phyloP scores from a whole-genome alignment of 2,113 vertebrate genomes.

The Leucoraja erinaceus region DNA sequence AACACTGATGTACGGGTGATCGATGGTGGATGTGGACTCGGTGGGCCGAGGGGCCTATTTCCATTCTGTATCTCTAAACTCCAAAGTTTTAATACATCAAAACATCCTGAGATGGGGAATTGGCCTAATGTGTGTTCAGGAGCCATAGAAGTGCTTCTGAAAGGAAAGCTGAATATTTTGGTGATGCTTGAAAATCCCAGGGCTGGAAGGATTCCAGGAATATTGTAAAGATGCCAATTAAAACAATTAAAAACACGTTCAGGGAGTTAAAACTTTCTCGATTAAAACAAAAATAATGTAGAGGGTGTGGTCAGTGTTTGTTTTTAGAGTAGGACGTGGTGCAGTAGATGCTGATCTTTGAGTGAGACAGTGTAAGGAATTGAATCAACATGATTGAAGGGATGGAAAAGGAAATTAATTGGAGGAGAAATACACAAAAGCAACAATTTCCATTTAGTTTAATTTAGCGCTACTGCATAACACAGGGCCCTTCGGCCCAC shows the following conservation, averaged over 20 bases:
- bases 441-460: too few relatives aligned
- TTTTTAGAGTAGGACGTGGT: neutral
- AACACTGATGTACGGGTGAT: too few relatives aligned
- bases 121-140: neutral
- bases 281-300: neutral
- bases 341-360: neutral
- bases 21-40: too few relatives aligned
- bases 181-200: neutral
- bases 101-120: neutral
- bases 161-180: neutral
- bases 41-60: too few relatives aligned
- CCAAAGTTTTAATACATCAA: too few relatives aligned
- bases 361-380: neutral
- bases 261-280: conserved; percentile 22
- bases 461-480: too few relatives aligned
- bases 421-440: neutral
- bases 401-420: neutral
- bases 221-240: neutral
- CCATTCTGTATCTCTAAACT: too few relatives aligned
- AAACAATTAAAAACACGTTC: neutral
- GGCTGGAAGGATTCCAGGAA: neutral
- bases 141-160: neutral
- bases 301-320: neutral
- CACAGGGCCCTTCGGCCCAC: too few relatives aligned
- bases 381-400: neutral